Evolutionary conservation across 2,797 vertebrate genomes (phyloP), one percentile per base, ranked within the genome.

Genomic region (Myripristis murdjan): DNA sequence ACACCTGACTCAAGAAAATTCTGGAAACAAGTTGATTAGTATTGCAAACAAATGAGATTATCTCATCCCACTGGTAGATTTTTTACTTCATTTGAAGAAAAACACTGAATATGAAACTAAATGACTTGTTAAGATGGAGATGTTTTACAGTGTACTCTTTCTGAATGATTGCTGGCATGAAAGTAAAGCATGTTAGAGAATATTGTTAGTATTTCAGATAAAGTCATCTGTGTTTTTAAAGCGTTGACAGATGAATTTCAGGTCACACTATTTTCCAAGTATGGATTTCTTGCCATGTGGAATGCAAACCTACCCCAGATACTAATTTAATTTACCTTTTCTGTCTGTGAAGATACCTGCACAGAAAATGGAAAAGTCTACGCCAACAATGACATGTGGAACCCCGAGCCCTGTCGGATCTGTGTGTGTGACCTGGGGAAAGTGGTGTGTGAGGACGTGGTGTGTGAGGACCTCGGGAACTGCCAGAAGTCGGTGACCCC

Each of bases 311-410:
- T 16, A 1, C 16, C 53, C 10, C 20, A 1, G 2, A 35, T 61
- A 49, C 74, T 80, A 47, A 82, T 41, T 39, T 28, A 2, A 33
- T 5, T 44, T 77, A 59, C 57, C 71, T 44, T 79, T n/a, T 85
- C 54, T 73, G 65, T 80, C 60, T 2, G 74, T 16, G 47, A 79
- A 84, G 85, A 60, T 56, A 18, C 68, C 63, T 87, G 85, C 72
- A 64, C 64, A 33, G 79, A 79, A 54, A 73, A 73, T 1, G 70
- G 65, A 35, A 60, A 37, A 24, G 49, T 57, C 52, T 81, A 73
- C 78, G 70, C 61, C 75, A 53, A 85, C 70, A 51, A 78, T 72
- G 23, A 84, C 51, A 81, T 65, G 26, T 83, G 82, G 82, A 79
- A 60, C 33, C 83, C 77, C 11, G 77, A 80, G 69, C 73, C 64